Evolutionary conservation across 37 sponge, comb jelly and placozoan species (phyloP), one percentile per base, ranked within the genome.

Genomic region (Cliona cf. orientalis): DNA sequence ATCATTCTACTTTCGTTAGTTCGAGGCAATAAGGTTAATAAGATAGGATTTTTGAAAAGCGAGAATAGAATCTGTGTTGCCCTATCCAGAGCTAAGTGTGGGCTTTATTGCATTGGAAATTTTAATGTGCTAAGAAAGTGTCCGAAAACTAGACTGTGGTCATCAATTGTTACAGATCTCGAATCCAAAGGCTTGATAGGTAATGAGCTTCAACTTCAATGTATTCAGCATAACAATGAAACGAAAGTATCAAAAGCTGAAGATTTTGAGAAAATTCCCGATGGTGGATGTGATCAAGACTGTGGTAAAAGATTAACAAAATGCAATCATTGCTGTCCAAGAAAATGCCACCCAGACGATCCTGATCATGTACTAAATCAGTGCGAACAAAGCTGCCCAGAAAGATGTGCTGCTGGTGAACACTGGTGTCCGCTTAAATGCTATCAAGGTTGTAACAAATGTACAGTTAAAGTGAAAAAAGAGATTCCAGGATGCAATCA

Each of bases 61-160:
- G 60, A 67, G 12, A 94, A 97, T 31, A 73, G 97, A 22, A 72
- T 91, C 0, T 97, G 97, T 79, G 97, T 97, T 4, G 84, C 97
- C 33, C 86, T 89, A 32, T 97, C 97, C 38, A 66, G 97, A 85
- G 97, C 97, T 7, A 92, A 84, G 71, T 69, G 75, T 62, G 97
- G 94, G n/a, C n/a, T n/a, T n/a, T n/a, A n/a, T n/a, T n/a, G n/a
- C n/a, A n/a, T n/a, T n/a, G n/a, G n/a, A n/a, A 7, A 97, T 32
- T 80, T 91, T 77, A 34, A 65, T 21, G 38, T 90, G 90, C 68
- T 90, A 1, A 14, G 78, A 39, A 49, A 49, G 17, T 49, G 55
- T 17, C 17, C 55, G 37, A 66, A 41, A 49, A 61, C 58, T 49
- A 49, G 66, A 43, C 0, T 86, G 3, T 95, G 95, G 95, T 72